Percentiles rank a stretch among this genome's conserved stretches.
Conservation (phyloP, 1,140 invertebrate genomes). For the Cotesia typhae region DNA sequence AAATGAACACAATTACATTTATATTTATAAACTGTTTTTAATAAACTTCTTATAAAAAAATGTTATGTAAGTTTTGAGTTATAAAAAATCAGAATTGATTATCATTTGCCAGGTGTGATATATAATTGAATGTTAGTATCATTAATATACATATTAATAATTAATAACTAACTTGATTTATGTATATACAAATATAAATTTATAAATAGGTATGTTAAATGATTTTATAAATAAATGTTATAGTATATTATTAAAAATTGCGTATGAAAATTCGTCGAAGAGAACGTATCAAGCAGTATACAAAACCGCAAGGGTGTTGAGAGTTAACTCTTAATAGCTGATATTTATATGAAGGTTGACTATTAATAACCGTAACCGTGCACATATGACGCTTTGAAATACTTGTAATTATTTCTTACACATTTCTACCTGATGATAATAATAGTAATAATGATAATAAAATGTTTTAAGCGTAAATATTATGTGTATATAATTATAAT, state of each 20-base stretch:
- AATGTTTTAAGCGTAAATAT: slow-evolving; percentile 37
- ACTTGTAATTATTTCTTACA: too few species aligned
- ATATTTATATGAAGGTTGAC: slow-evolving; percentile 59
- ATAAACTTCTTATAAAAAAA: too few species aligned
- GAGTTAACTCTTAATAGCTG: slow-evolving; percentile 53
- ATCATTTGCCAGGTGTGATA: too few species aligned
- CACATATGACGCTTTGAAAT: slow-evolving; percentile 36
- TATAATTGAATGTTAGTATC: neutral
- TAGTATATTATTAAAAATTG: too few species aligned
- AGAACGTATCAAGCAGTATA: slow-evolving; percentile 43
- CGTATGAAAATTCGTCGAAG: slow-evolving; percentile 36
- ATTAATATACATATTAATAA: slow-evolving; percentile 6
- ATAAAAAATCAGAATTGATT: neutral
- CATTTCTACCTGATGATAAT: too few species aligned
- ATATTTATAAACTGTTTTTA: too few species aligned
- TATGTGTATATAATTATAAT: slow-evolving; percentile 17
- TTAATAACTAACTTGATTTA: too few species aligned
- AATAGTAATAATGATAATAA: slow-evolving; percentile 46
- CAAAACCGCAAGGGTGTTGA: slow-evolving; percentile 40
- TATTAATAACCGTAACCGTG: slow-evolving; percentile 52
- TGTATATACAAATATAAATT: too few species aligned
- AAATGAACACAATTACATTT: too few species aligned
- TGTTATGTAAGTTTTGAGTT: too few species aligned
- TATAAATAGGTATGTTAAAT: too few species aligned
- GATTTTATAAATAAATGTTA: too few species aligned